Base-by-base conservation (phyloP, 2,797 vertebrate species). In the Phoxinus dragarum region DNA sequence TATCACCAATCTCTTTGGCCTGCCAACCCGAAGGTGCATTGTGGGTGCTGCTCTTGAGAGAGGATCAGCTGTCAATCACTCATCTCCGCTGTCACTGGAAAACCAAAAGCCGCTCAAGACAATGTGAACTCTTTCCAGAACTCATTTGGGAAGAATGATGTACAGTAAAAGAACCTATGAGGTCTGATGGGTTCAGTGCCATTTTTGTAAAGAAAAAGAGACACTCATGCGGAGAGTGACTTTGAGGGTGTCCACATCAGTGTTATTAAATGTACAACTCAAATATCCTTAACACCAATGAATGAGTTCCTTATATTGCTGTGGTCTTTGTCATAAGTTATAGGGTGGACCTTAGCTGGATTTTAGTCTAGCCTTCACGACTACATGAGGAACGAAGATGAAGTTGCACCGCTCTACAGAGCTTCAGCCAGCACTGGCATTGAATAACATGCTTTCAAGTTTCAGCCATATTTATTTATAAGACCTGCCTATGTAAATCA, bases 41-140 rank as follows among this genome's bases (percentile, higher is more conserved):
- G 52, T 88, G 34, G 72, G 82, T 12, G 42, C 34, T 78, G 36
- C 38, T 85, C 82, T 54, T 79, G 77, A 80, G 84, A 84, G 64
- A 23, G 23, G 47, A 68, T 68, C 47, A 72, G 72, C 80, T 88
- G 81, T 87, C 79, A 80, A 49, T 66, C 59, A 84, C 82, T 87
- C 64, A 84, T 86, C 74, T 82, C 44, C 71, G 82, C 81, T 80
- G 73, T 76, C 27, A 84, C 79, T 59, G 59, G 47, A 83, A 79
- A 85, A 77, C 21, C 66, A 72, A 81, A 59, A 61, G 82, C 67
- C 42, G 38, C 75, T 81, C 72, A 74, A 81, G 52, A 74, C 66
- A 34, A 82, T 21, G 11, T 80, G 52, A 84, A 54, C 27, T 38
- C 59, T 59, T 40, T 71, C 23, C 59, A 87, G 52, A 82, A 56